These are phyloP conservation scores for Heteromurus nitidus DNA, from an alignment of 2,888 invertebrate genomes.

Conservation along the genomic window DNA sequence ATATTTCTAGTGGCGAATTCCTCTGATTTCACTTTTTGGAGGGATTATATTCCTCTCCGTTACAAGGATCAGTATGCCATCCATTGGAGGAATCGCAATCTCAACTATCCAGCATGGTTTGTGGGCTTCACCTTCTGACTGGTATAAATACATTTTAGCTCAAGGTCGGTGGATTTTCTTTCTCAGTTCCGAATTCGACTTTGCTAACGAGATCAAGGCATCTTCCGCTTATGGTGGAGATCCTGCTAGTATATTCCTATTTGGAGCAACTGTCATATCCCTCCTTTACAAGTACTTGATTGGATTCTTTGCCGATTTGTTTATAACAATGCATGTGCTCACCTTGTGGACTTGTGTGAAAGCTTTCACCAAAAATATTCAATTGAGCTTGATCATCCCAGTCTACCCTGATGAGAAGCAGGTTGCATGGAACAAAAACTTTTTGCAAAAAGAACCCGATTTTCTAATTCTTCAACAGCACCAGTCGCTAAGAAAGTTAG, in stretches of 20 bases:
- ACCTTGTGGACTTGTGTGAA: not conserved
- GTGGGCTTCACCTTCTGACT: not conserved
- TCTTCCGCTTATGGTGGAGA: not conserved
- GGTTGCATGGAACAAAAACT: not conserved
- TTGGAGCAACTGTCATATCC: not conserved
- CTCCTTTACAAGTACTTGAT: constrained; percentile 2
- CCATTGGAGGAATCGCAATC: not conserved
- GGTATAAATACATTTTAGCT: not conserved
- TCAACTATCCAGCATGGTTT: not conserved
- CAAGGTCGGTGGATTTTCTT: not conserved
- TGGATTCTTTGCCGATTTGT: constrained; percentile 14
- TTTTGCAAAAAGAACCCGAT: not conserved
- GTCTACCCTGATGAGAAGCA: too few species aligned
- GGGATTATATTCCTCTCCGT: not conserved
- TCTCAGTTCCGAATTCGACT: not conserved
- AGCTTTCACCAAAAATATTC: not conserved
- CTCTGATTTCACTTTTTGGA: not conserved
- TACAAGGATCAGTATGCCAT: not conserved
- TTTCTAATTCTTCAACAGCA: not conserved
- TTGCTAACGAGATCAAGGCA: not conserved
- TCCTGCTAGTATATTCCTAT: too few species aligned
- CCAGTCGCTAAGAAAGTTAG: not conserved
- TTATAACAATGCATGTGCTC: not conserved
- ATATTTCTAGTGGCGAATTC: not conserved
- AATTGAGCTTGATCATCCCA: too few species aligned